Percentiles rank a stretch among this genome's conserved stretches.
Conservation (phyloP, 2,113 vertebrate species). For the Pipra filicauda region DNA sequence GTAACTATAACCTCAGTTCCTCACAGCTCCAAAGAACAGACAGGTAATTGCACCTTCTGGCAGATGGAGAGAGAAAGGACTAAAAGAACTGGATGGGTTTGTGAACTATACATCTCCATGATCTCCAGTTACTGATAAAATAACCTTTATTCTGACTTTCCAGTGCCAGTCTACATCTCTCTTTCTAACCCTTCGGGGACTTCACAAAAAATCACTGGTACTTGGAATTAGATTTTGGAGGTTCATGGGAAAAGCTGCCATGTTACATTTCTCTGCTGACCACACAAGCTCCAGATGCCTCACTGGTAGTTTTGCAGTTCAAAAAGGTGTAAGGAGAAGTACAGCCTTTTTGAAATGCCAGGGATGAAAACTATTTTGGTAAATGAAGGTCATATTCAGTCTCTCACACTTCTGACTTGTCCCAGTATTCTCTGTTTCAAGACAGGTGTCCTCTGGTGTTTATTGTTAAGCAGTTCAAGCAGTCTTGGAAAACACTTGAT, state of each 20-base stretch:
- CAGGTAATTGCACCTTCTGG: background rate
- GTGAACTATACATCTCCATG: background rate
- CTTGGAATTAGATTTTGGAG: background rate
- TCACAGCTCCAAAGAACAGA: background rate
- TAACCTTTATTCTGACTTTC: background rate
- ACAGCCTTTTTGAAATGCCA: background rate
- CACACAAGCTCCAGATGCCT: background rate
- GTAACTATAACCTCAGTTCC: background rate
- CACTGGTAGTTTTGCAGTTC: background rate
- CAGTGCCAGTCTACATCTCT: background rate
- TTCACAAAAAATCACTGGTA: background rate
- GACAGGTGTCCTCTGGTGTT: background rate
- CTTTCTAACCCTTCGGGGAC: background rate
- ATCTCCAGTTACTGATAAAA: background rate
- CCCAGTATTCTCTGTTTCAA: background rate
- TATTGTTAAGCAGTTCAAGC: background rate
- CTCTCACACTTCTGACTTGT: background rate
- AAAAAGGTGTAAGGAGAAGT: background rate
- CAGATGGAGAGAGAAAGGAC: background rate
- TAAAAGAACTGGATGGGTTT: background rate
- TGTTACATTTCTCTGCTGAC: background rate
- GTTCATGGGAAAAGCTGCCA: background rate
- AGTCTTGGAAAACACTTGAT: background rate
- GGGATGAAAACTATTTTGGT: background rate
- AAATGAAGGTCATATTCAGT: background rate